A percentile compares a stretch with the other conserved stretches of the same genome.
Evolutionary conservation across 2,797 vertebrate species (phyloP).

Genomic region (Arnoldichthys spilopterus): DNA sequence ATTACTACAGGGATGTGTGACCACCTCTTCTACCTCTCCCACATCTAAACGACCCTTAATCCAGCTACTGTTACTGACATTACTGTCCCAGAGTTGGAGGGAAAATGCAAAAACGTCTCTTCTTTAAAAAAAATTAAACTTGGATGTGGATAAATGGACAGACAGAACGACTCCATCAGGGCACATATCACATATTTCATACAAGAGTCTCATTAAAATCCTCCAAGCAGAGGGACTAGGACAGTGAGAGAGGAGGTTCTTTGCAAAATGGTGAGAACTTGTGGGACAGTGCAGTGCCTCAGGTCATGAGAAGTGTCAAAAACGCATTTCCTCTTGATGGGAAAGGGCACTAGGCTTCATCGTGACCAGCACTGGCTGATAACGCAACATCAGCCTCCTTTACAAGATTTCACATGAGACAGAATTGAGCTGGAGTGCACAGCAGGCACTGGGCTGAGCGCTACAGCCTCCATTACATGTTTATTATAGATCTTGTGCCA

Average conservation of each 20-base stretch:
- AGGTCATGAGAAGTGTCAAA: conserved; percentile 91
- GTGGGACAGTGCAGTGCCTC: conserved; percentile 77
- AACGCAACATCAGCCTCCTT: conserved; percentile 60
- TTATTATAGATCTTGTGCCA: conserved; percentile 3
- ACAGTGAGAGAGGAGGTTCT: conserved; percentile 2
- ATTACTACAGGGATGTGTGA: not conserved
- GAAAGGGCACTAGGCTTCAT: conserved; percentile 79
- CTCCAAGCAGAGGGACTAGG: not conserved
- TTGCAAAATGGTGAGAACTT: conserved; percentile 62
- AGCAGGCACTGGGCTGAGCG: conserved; percentile 28
- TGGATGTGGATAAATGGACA: too few species aligned
- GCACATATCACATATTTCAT: too few species aligned
- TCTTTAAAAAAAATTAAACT: too few species aligned
- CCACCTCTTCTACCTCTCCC: too few species aligned
- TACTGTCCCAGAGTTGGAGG: too few species aligned
- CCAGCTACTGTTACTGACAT: too few species aligned
- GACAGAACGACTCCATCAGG: too few species aligned
- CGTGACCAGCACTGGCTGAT: conserved; percentile 65
- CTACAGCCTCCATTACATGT: not conserved
- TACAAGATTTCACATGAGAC: conserved; percentile 65
- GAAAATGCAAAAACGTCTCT: too few species aligned
- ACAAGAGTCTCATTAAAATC: too few species aligned
- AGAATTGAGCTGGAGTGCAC: not conserved
- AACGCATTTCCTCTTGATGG: conserved; percentile 84
- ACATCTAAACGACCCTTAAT: too few species aligned